These are phyloP conservation scores for Caracal caracal DNA, from an alignment of 2,113 vertebrate species.

Conservation along the genomic window DNA sequence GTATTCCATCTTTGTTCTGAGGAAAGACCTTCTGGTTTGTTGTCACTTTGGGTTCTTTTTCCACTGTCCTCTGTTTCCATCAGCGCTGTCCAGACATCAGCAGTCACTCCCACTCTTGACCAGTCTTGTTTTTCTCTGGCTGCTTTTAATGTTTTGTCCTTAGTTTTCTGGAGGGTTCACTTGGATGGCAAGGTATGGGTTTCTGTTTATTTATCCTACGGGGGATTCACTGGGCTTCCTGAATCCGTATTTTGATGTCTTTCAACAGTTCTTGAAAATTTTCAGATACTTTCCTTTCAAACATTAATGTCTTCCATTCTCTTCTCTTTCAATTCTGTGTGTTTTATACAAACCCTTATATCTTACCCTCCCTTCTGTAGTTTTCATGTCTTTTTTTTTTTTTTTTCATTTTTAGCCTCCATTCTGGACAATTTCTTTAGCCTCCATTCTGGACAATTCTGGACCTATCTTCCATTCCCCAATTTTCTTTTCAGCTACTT, in stretches of 20 bases:
- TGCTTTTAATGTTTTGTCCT: background rate
- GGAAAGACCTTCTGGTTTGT: background rate
- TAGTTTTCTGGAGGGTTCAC: background rate
- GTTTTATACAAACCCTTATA: rapidly evolving
- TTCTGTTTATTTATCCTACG: background rate
- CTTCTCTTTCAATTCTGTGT: background rate
- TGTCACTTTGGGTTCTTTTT: background rate
- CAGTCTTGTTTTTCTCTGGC: background rate
- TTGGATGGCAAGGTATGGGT: background rate
- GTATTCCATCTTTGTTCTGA: background rate
- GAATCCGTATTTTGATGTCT: background rate
- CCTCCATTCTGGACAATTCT: background rate
- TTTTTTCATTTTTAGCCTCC: background rate
- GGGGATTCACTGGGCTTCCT: background rate
- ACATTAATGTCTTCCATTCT: too few relatives aligned
- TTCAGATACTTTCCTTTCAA: background rate
- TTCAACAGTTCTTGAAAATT: background rate
- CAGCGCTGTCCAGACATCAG: rapidly evolving
- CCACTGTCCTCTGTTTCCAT: background rate
- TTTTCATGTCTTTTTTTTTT: background rate
- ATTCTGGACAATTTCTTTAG: background rate
- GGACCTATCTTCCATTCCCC: background rate
- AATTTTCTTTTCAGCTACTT: background rate
- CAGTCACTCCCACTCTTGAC: background rate
- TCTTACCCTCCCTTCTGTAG: too few relatives aligned